Conservation (phyloP, 2,888 invertebrate genomes). For the Philereme vetulata region DNA sequence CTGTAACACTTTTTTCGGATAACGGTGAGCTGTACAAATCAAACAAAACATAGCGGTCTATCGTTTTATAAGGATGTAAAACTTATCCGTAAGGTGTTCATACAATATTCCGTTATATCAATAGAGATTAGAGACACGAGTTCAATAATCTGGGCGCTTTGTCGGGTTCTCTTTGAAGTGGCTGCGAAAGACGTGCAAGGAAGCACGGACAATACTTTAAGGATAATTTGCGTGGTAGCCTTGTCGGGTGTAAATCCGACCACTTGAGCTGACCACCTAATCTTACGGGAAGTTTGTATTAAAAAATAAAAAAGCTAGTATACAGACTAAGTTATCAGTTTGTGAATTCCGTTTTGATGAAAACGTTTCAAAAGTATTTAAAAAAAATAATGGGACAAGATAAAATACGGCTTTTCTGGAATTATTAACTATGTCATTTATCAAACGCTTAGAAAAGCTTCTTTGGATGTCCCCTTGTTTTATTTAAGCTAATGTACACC, state of each 20-base stretch:
- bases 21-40: constrained; percentile 70
- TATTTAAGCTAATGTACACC: constrained; percentile 9
- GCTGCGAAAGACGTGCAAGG: constrained; percentile 69
- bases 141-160: constrained; percentile 64
- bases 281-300: constrained; percentile 38
- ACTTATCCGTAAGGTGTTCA: constrained; percentile 69
- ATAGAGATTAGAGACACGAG: constrained; percentile 82
- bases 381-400: too few species aligned
- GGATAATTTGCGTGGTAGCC: constrained; percentile 60
- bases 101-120: constrained; percentile 78
- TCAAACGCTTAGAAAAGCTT: not conserved
- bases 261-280: constrained; percentile 53
- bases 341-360: too few species aligned
- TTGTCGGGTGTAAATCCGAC: constrained; percentile 70
- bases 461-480: not conserved
- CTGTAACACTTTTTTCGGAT: constrained; percentile 77
- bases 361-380: too few species aligned
- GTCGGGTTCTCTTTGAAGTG: constrained; percentile 75
- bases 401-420: too few species aligned
- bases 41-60: constrained; percentile 69
- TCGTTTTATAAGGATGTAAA: constrained; percentile 73
- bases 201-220: constrained; percentile 56
- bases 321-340: too few species aligned
- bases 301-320: not conserved
- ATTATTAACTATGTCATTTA: not conserved